Conservation (phyloP, 1,140 invertebrate genomes). For the Scaptomyza hsui region DNA sequence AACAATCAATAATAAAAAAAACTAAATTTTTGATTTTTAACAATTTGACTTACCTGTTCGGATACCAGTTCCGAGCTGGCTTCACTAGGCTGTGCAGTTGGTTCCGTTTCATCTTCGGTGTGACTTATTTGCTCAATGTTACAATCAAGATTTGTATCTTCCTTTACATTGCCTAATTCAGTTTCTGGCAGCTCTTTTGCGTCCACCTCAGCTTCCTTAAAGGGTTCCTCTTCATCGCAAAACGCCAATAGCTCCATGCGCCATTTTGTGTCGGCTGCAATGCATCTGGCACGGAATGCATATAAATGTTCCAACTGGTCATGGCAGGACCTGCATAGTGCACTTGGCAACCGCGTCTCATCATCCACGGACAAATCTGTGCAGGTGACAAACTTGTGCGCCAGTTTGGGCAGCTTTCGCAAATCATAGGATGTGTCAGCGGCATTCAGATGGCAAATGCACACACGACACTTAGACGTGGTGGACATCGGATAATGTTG, state of each 20-base stretch:
- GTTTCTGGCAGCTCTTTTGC: background rate
- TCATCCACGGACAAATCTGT: conserved; percentile 39
- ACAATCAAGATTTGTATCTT: background rate
- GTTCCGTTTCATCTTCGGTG: background rate
- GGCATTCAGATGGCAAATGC: conserved; percentile 25
- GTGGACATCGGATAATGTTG: conserved; percentile 17
- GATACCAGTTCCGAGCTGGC: background rate
- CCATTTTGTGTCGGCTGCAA: conserved; percentile 47
- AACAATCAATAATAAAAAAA: background rate
- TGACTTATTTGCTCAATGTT: background rate
- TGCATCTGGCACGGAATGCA: conserved; percentile 61
- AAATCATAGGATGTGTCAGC: conserved; percentile 34
- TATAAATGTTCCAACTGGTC: conserved; percentile 54
- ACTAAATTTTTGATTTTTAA: too few species aligned
- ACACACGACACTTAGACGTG: conserved; percentile 57
- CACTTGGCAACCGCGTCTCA: conserved; percentile 41
- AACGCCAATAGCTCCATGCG: conserved; percentile 33
- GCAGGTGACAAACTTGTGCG: conserved; percentile 57
- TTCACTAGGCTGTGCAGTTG: background rate
- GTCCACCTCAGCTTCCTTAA: background rate
- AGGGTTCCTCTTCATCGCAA: conserved; percentile 19
- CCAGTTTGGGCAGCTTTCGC: conserved; percentile 41
- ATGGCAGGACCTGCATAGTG: conserved; percentile 54
- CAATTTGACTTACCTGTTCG: background rate
- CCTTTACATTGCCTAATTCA: background rate